Conservation (phyloP, 2,888 invertebrate genomes). For the Drosophila barbarae region DNA sequence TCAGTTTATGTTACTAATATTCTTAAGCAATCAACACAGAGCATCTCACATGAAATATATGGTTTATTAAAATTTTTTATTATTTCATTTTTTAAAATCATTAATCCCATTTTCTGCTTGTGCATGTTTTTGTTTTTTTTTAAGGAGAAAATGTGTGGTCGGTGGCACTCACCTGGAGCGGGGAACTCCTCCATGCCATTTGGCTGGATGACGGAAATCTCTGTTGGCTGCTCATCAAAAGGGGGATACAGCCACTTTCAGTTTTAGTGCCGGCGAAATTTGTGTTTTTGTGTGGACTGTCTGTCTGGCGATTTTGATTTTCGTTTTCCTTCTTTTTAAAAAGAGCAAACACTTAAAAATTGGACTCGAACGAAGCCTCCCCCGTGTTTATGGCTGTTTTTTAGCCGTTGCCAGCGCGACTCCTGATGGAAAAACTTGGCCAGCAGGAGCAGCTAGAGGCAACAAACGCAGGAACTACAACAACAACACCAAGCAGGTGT, state of each 20-base stretch:
- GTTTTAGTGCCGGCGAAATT: conserved; percentile 32
- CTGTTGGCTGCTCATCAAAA: conserved; percentile 28
- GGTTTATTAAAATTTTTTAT: neutral
- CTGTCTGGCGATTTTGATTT: conserved; percentile 14
- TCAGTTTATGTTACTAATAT: no score
- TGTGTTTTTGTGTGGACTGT: conserved; percentile 18
- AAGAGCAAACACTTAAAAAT: conserved; percentile 5
- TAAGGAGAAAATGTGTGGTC: neutral
- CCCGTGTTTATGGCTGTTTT: conserved; percentile 24
- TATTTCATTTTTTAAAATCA: neutral
- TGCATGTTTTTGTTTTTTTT: neutral
- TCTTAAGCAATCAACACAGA: neutral
- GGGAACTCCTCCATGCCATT: conserved; percentile 17
- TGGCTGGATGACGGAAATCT: conserved; percentile 32
- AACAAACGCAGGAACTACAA: conserved; percentile 12
- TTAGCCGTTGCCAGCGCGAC: conserved; percentile 57
- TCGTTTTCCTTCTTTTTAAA: conserved; percentile 5
- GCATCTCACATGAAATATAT: neutral
- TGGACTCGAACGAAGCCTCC: neutral
- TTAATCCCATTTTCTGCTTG: neutral
- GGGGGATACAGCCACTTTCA: conserved; percentile 30
- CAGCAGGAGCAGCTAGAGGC: conserved; percentile 38
- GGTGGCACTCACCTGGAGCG: conserved; percentile 27
- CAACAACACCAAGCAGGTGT: conserved; percentile 48
- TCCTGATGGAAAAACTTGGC: conserved; percentile 41